Evolutionary conservation across 2,797 vertebrate genomes (phyloP).

Genomic region (Phylloscopus collybita): DNA sequence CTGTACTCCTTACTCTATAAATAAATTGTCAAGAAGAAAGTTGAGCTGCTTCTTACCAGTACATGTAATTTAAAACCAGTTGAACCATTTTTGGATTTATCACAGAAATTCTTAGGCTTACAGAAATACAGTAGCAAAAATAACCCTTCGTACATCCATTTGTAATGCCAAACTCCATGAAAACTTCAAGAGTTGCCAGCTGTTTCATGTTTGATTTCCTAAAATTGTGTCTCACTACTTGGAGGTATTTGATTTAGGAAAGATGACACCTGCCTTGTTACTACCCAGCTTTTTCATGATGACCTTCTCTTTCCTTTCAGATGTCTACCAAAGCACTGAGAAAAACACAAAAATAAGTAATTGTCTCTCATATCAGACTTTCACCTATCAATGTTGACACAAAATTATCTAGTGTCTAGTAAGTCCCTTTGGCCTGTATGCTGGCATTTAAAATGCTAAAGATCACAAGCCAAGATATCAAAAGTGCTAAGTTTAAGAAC

Average conservation of each 20-base stretch:
- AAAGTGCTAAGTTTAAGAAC: background rate
- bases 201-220: background rate
- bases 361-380: background rate
- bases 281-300: background rate
- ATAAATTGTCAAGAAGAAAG: background rate
- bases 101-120: background rate
- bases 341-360: background rate
- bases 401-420: background rate
- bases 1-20: background rate
- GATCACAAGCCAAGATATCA: background rate
- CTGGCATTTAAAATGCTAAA: background rate
- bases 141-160: background rate
- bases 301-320: background rate
- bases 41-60: background rate
- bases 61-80: background rate
- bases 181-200: background rate
- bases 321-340: background rate
- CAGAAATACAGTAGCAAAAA: background rate
- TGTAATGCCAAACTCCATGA: background rate
- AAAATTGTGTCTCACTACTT: background rate
- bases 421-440: background rate
- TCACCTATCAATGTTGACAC: background rate
- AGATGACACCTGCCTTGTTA: background rate
- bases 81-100: background rate
- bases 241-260: background rate